phyloP scores from a whole-genome alignment of 2,888 invertebrate genomes.

The Sesia apiformis region DNA sequence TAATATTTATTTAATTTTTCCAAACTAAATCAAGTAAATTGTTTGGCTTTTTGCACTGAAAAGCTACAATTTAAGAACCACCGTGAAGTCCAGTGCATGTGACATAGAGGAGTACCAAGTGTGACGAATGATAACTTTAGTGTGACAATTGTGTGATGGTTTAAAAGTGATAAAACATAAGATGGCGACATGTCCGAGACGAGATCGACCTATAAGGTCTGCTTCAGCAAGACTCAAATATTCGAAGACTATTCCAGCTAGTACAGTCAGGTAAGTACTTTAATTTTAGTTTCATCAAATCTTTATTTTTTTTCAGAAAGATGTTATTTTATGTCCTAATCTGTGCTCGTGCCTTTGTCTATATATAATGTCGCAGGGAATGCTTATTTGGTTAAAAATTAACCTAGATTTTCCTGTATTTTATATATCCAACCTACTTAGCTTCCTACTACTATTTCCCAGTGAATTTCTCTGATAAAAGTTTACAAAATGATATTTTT shows the following conservation, averaged over 20 bases:
- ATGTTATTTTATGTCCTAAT: background rate
- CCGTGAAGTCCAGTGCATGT: background rate
- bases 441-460: no score
- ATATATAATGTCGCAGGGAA: background rate
- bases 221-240: slow-evolving; percentile 54
- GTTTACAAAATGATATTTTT: no score
- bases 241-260: slow-evolving; percentile 59
- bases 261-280: slow-evolving; percentile 44
- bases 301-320: background rate
- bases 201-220: slow-evolving; percentile 46
- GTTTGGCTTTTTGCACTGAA: slow-evolving; percentile 4
- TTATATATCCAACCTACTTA: no score
- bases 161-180: slow-evolving; percentile 14
- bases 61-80: slow-evolving; percentile 5
- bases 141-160: background rate
- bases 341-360: background rate
- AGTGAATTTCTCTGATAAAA: no score
- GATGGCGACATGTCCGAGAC: slow-evolving; percentile 58
- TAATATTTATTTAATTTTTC: no score
- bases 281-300: background rate
- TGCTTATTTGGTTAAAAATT: background rate
- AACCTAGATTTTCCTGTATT: no score
- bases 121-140: slow-evolving; percentile 2
- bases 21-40: background rate
- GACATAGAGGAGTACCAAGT: slow-evolving; percentile 1